Conservation (phyloP, 2,888 invertebrate species). For the Diaprepes abbreviatus region DNA sequence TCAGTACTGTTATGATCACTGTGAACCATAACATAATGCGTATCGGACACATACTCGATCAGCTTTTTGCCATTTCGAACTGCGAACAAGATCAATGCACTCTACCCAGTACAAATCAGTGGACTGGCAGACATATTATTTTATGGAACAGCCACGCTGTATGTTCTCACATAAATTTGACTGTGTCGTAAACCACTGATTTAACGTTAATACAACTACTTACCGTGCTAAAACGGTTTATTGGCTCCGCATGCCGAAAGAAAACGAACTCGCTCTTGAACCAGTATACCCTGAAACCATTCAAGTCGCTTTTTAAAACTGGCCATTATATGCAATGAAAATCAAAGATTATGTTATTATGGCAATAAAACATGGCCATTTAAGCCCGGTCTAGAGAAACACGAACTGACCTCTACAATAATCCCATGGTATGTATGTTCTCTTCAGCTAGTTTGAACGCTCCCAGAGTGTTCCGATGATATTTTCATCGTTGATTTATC, state of each 20-base stretch:
- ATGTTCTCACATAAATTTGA: not conserved
- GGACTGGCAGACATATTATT: too few species aligned
- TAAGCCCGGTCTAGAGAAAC: conserved; percentile 22
- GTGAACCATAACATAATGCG: too few species aligned
- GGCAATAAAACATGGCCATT: conserved; percentile 14
- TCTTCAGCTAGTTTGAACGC: too few species aligned
- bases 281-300: conserved; percentile 28
- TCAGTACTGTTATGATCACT: too few species aligned
- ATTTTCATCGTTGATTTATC: too few species aligned
- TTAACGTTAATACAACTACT: conserved; percentile 16
- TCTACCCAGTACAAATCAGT: too few species aligned
- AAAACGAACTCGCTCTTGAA: conserved; percentile 24
- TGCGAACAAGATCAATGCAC: too few species aligned
- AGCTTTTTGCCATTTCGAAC: too few species aligned
- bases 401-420: conserved; percentile 15
- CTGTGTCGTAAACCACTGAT: too few species aligned
- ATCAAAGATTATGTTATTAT: conserved; percentile 36
- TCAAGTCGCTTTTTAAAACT: conserved; percentile 24
- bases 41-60: too few species aligned
- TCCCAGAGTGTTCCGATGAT: too few species aligned
- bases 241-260: conserved; percentile 11
- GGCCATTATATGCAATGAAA: conserved; percentile 38
- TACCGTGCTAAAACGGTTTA: conserved; percentile 13
- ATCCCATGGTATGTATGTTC: not conserved
- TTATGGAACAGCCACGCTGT: not conserved